Evolutionary conservation across 2,888 invertebrate species (phyloP), one percentile per base, ranked within the genome.

Genomic region (Tromatobia lineatoria): DNA sequence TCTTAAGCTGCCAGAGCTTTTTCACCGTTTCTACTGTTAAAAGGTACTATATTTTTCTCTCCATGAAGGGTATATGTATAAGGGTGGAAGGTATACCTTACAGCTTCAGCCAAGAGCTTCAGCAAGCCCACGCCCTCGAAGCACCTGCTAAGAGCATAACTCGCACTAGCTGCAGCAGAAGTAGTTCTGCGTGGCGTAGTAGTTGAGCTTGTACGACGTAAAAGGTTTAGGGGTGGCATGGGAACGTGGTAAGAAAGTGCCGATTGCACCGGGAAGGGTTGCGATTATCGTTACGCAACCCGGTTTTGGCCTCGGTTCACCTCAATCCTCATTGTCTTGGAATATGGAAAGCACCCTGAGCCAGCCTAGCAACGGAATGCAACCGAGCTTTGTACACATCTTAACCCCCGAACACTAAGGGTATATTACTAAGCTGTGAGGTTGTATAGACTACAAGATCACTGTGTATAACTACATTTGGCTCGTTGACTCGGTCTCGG

Each of bases 71-170:
- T 80, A 54, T 10, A 66, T 54, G 73, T 54, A 59, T 66, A 54
- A 54, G 50, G 61, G 70, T 54, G 10, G 80, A 34, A 67, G 79
- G 50, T 52, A 42, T 47, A 73, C 64, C 71, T 83, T 73, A 76
- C 50, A 80, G 67, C 52, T 59, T 70, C 57, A n/a, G 67, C 45
- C 47, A 79, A 70, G 74, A 69, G 73, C 71, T 71, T 71, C 42
- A 61, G 69, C 61, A 71, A 74, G 75, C 64, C 66, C 70, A 15
- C n/a, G 70, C 73, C 77, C 73, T 74, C 73, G 57, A 89, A 91
- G 90, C 90, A 89, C 90, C 89, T 88, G 90, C 90, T 91, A 89
- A 92, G 91, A 91, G 91, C 90, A 87, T 89, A 89, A 91, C 87
- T 88, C 87, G 86, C 86, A 87, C 86, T 88, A 87, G 59, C 80